Evolutionary conservation across 2,113 vertebrate species (phyloP), one percentile per base, ranked within the genome.

Genomic region (Grammomys dolichurus): DNA sequence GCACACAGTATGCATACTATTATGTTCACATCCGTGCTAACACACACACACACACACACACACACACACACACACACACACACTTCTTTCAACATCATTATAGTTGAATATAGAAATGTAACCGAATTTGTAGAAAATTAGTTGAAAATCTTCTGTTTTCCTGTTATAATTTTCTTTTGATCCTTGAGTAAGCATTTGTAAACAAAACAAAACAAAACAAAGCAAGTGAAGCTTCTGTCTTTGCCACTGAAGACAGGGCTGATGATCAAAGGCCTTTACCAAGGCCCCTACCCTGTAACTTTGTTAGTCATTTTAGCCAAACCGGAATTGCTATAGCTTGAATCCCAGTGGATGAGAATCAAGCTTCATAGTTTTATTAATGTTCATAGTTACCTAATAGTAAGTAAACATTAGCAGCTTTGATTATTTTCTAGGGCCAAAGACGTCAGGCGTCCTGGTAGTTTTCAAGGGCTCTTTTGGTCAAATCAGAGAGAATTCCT

Each of bases 371-470:
- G 13, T 69, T 69, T 69, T 33, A 36, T 60, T n/a, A 36, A 69
- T 43, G 56, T 9, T 17, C 60, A 17, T 63, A 43, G 1, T 12
- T 86, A 67, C 63, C 28, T 46, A 48, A 36, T 48, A 22, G 2
- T 86, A 67, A 22, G 2, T 65, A 86, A 67, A 65, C 28, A 48
- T 31, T 31, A 33, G 26, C 16, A 14, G 8, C 26, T 85, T 19
- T 48, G 28, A 19, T 33, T 46, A 48, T 69, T 86, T 48, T 10
- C 84, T 36, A 36, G 43, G 63, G 19, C 20, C 14, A 22, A 69
- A 48, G 17, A 33, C 2, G 3, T 43, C n/a, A 33, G 28, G 20
- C 3, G 0, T 3, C 2, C 26, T 22, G 17, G n/a, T 31, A 63
- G n/a, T 63, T 63, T 84, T 43, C 40, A 31, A 85, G 1, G 9